phyloP scores from a whole-genome alignment of 2,797 vertebrate genomes.

The Balearica regulorum region DNA sequence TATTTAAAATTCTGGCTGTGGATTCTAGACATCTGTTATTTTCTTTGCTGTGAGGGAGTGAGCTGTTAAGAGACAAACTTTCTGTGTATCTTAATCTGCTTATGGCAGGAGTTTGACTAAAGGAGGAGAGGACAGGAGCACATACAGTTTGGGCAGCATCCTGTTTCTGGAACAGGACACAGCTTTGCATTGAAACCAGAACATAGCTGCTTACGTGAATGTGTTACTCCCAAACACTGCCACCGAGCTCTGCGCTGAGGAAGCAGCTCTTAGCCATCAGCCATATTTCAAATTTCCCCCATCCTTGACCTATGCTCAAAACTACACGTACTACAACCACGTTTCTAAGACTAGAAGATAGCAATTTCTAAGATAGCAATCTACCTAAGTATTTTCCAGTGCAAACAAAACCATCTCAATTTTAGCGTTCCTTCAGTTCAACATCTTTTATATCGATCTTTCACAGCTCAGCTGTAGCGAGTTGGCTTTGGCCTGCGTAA shows the following conservation, averaged over 20 bases:
- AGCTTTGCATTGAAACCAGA: neutral
- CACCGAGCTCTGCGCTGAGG: neutral
- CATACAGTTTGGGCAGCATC: neutral
- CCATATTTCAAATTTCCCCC: neutral
- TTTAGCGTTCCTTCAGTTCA: neutral
- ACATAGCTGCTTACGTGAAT: neutral
- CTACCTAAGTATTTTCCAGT: neutral
- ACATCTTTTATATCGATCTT: neutral
- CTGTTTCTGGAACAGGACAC: neutral
- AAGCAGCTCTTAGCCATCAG: neutral
- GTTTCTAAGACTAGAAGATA: neutral
- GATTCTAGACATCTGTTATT: slow-evolving; percentile 38
- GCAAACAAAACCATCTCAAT: neutral
- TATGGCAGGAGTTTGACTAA: neutral
- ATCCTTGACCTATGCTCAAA: neutral
- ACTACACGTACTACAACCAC: neutral
- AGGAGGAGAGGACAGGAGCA: neutral
- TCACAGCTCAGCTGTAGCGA: neutral
- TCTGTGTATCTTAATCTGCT: neutral
- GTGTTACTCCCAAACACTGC: neutral
- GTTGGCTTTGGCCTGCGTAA: neutral
- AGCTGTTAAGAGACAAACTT: slow-evolving; percentile 20
- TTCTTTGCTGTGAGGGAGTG: slow-evolving; percentile 4
- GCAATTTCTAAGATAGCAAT: too few relatives aligned
- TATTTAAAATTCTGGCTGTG: slow-evolving; percentile 9